Base-by-base conservation (phyloP, 2,113 vertebrate genomes). In the Chloropsis cyanopogon region DNA sequence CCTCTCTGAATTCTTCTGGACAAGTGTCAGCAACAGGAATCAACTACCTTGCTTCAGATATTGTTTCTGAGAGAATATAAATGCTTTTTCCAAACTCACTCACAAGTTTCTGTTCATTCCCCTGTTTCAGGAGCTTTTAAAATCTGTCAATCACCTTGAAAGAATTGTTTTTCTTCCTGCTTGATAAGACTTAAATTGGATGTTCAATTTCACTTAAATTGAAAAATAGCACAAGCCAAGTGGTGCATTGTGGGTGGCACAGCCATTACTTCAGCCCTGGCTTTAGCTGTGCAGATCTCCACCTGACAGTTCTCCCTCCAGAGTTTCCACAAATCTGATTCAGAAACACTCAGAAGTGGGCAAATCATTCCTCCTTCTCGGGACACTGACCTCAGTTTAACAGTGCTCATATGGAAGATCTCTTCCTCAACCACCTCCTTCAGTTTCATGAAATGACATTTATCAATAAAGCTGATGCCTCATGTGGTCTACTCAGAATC, bases 1-100 rank as follows among this genome's bases (percentile, higher is more conserved):
- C 68, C 52, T 83, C 59, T 86, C 76, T 90, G 60, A 94, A 81
- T 86, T 90, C 60, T 81, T 64, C 23, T 47, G 84, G 79, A 66
- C 73, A 81, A 37, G 33, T 64, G 28, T 93, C 78, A 90, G 56
- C 52, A 70, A 52, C 25, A 87, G 71, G 23, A 92, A 89, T 84
- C 70, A 50, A 31, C 37, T 44, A 33, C 28, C 10, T 26, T 1
- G 0, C 64, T 90, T 73, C 71, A 63, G 59, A 49, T 80, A 54
- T 3, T 82, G 33, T 31, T 95, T 86, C 79, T 63, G 59, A 90
- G 76, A 82, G 35, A 65, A 76, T 29, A 7, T 61, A 65, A 73
- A 54, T 63, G 8, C 25, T 78, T 80, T 70, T 60, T 73, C 53
- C 50, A 83, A 76, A 28, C 7, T 76, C n/a, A 28, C 16, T 41